A percentile compares a stretch with the other conserved stretches of the same genome.
Conservation (phyloP, 2,888 invertebrate genomes). For the Aporophyla nigra region DNA sequence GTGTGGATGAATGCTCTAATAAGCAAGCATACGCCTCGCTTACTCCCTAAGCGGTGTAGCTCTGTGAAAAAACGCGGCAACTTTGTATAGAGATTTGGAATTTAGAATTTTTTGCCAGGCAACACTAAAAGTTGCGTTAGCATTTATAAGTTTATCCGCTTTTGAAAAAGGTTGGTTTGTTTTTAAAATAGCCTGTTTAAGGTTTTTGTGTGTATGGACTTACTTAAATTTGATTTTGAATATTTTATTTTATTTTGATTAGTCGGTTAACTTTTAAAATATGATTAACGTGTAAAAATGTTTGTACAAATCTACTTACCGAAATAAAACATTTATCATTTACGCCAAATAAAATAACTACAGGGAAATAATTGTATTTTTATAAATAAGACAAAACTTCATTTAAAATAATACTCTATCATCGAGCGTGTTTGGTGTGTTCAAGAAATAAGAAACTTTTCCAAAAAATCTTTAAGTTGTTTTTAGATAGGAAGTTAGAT, state of each 20-base stretch:
- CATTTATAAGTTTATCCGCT: constrained; percentile 30
- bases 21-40: constrained; percentile 65
- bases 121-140: constrained; percentile 39
- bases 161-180: constrained; percentile 20
- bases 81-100: constrained; percentile 17
- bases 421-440: not conserved
- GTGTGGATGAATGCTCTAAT: constrained; percentile 69
- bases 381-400: not conserved
- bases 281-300: no score
- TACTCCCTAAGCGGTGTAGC: constrained; percentile 58
- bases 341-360: not conserved
- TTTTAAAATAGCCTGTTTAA: not conserved
- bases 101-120: constrained; percentile 35
- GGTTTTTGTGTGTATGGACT: not conserved
- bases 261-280: no score
- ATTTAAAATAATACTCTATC: no score
- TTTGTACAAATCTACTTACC: no score
- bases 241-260: not conserved
- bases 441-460: not conserved
- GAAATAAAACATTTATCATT: no score
- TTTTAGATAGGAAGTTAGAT: constrained; percentile 15
- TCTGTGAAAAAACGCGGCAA: constrained; percentile 57
- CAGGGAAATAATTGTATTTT: not conserved
- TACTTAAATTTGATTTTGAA: not conserved
- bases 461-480: no score